These are phyloP conservation scores for Tonatia bakeri DNA, from an alignment of 2,113 vertebrate genomes.

Conservation along the genomic window DNA sequence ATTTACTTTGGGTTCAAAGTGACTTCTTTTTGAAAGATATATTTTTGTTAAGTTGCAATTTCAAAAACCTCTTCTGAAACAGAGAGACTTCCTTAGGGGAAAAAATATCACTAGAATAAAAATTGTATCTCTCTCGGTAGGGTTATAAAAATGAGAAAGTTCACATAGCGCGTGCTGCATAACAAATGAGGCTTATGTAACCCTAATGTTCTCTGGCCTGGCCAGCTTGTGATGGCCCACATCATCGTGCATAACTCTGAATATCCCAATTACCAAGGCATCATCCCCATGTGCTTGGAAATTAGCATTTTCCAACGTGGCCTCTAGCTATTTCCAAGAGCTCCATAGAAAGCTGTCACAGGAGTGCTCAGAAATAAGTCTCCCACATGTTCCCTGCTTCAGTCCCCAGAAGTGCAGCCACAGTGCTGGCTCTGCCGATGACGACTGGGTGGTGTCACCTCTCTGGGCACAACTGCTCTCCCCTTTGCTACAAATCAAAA, in stretches of 20 bases:
- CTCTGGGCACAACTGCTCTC: rapidly evolving
- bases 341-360: slow-evolving; percentile 36
- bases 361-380: slow-evolving; percentile 36
- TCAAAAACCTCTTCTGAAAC: slow-evolving; percentile 13
- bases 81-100: slow-evolving; percentile 25
- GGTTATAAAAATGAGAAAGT: slow-evolving; percentile 66
- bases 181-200: slow-evolving; percentile 68
- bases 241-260: slow-evolving; percentile 41
- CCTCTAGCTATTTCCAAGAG: slow-evolving; percentile 47
- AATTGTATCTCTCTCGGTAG: slow-evolving; percentile 50
- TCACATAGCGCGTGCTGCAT: slow-evolving; percentile 49
- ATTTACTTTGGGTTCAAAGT: background rate
- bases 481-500: background rate
- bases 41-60: slow-evolving; percentile 19
- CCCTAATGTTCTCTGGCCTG: background rate
- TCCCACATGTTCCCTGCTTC: background rate
- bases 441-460: background rate
- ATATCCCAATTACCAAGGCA: slow-evolving; percentile 32
- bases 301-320: slow-evolving; percentile 32
- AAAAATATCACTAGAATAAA: slow-evolving; percentile 59
- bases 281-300: slow-evolving; percentile 4
- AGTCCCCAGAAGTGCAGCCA: background rate
- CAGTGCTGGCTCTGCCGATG: background rate
- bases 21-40: background rate
- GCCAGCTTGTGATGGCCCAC: background rate